Percentiles rank a stretch among this genome's conserved stretches.
Evolutionary conservation across 1,140 invertebrate genomes (phyloP).

Genomic region (Calliphora vicina): DNA sequence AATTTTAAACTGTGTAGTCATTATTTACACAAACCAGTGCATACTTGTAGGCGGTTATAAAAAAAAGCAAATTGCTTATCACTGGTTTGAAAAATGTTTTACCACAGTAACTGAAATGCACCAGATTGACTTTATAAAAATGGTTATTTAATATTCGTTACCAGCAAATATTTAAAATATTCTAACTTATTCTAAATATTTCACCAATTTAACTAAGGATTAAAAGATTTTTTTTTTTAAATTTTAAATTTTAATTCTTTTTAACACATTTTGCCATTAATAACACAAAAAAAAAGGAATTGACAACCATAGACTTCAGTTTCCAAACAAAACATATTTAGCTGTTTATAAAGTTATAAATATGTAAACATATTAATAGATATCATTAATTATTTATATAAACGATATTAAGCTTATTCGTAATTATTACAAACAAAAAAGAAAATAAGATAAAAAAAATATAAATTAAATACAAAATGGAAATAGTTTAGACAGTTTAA

Average conservation of each 20-base stretch:
- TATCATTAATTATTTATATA: not conserved
- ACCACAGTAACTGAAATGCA: too few relatives aligned
- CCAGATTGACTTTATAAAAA: too few relatives aligned
- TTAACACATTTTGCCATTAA: slow-evolving; percentile 26
- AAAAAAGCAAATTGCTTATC: too few relatives aligned
- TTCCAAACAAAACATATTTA: slow-evolving; percentile 17
- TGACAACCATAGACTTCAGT: slow-evolving; percentile 44
- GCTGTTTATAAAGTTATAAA: not conserved
- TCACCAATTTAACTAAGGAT: too few relatives aligned
- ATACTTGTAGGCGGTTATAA: too few relatives aligned
- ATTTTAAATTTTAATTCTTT: slow-evolving; percentile 37
- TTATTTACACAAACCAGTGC: too few relatives aligned
- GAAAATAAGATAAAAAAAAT: slow-evolving; percentile 28
- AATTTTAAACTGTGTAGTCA: too few relatives aligned
- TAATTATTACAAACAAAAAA: slow-evolving; percentile 15
- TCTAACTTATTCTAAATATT: too few relatives aligned
- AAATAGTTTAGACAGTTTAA: slow-evolving; percentile 46
- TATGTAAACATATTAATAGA: not conserved
- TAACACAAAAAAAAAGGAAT: slow-evolving; percentile 52
- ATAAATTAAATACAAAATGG: slow-evolving; percentile 47
- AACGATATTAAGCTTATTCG: not conserved
- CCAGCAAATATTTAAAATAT: too few relatives aligned
- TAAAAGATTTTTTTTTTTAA: too few relatives aligned
- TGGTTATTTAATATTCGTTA: too few relatives aligned
- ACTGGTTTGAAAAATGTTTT: too few relatives aligned